Evolutionary conservation across 2,113 vertebrate species (phyloP).

Genomic region (Odocoileus virginianus): DNA sequence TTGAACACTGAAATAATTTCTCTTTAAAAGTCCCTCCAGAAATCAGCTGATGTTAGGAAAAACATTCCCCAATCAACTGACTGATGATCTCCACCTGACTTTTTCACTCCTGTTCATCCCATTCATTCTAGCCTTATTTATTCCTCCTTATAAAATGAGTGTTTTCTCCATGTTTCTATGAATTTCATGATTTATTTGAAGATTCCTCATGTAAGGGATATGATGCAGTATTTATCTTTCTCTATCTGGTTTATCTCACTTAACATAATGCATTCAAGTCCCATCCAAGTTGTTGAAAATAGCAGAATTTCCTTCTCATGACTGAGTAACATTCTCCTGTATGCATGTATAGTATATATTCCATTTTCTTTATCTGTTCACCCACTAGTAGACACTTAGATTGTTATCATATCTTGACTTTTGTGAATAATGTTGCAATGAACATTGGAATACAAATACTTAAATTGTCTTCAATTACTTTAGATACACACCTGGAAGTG

Average conservation of each 20-base stretch:
- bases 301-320: not conserved
- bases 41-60: not conserved
- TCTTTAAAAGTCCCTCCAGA: not conserved
- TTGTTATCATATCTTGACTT: not conserved
- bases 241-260: not conserved
- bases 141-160: not conserved
- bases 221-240: not conserved
- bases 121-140: not conserved
- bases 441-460: not conserved
- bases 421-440: not conserved
- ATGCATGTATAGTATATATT: not conserved
- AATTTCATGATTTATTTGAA: not conserved
- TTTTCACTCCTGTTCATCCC: not conserved
- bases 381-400: not conserved
- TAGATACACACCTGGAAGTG: not conserved
- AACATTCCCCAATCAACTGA: not conserved
- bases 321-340: not conserved
- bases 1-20: not conserved
- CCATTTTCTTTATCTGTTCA: not conserved
- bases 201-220: not conserved
- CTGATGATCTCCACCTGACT: not conserved
- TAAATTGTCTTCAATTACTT: not conserved
- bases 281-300: not conserved
- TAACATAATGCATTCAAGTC: not conserved
- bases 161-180: not conserved